Percentiles rank a stretch among this genome's conserved stretches.
Evolutionary conservation across 2,113 vertebrate species (phyloP).

Genomic region (Stegostoma tigrinum): DNA sequence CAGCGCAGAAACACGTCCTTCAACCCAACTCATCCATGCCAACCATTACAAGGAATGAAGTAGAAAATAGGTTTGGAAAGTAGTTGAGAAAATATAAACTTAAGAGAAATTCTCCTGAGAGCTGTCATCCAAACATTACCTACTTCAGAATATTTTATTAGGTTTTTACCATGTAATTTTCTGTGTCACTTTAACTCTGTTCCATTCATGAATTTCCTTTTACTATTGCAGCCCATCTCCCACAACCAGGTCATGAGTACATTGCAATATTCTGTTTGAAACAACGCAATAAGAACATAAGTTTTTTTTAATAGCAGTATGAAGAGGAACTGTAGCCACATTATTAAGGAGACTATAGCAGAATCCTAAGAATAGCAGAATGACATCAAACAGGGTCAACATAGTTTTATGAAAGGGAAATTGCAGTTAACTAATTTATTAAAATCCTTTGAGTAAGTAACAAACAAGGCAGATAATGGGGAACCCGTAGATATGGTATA

Average conservation of each 20-base stretch:
- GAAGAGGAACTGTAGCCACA: background rate
- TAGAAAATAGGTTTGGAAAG: background rate
- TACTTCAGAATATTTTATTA: background rate
- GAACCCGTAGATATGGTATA: too few species aligned
- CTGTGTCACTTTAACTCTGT: background rate
- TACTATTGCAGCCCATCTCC: background rate
- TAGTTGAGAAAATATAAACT: background rate
- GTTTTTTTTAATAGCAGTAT: background rate
- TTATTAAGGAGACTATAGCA: too few species aligned
- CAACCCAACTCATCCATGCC: too few species aligned
- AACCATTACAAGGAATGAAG: background rate
- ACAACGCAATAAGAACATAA: background rate
- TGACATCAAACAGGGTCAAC: too few species aligned
- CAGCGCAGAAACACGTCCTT: too few species aligned
- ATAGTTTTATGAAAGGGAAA: too few species aligned
- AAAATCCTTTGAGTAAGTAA: too few species aligned
- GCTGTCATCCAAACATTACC: background rate
- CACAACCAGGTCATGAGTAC: background rate
- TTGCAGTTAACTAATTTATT: too few species aligned
- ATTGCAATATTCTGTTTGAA: background rate
- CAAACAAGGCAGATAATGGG: too few species aligned
- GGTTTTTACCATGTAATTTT: background rate
- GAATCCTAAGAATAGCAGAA: too few species aligned
- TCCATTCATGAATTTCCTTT: background rate
- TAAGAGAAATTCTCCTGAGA: background rate